Evolutionary conservation across 1,140 invertebrate genomes (phyloP), one percentile per base, ranked within the genome.

Genomic region (Calycopis cecrops): DNA sequence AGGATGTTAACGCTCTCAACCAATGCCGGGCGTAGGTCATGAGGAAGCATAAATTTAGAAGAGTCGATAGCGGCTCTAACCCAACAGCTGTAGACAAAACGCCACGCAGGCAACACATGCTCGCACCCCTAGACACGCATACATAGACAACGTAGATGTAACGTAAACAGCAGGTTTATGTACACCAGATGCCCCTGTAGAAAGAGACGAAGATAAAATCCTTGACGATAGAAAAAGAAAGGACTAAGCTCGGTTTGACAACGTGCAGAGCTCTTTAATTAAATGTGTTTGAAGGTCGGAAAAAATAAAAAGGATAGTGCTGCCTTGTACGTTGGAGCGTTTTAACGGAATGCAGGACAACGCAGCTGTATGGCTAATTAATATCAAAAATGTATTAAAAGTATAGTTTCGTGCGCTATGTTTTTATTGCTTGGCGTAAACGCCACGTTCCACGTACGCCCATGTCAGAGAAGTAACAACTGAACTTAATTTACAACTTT

Each of bases 161-260:
- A 82, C 76, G 77, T 86, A 86, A 85, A 85, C 83, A 85, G 67
- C 79, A 82, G 77, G 81, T 83, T 81, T 84, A 84, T 87, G 84
- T 81, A 78, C 74, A 84, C 84, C 84, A 87, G 79, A 86, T 86
- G 83, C 83, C 83, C 83, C 70, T 63, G 63, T 71, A 78, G 79
- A 86, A 67, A 71, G 81, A 77, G 83, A 86, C 73, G 58, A 63
- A 71, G 47, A 63, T 75, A 81, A 61, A 57, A 59, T 67, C 57
- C 59, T 60, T 61, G 28, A 65, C 12, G 74, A 60, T 69, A 75
- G 78, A 83, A 60, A 69, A 79, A 72, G 73, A 74, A 63, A 57
- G 65, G 49, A 53, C 48, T 59, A 62, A 76, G 66, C 64, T 67
- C 65, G 71, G 71, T 65, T 70, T 65, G 69, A 84, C 75, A 81